Conservation (phyloP, 2,113 vertebrate species). For the Rhegmatorhina hoffmannsi region DNA sequence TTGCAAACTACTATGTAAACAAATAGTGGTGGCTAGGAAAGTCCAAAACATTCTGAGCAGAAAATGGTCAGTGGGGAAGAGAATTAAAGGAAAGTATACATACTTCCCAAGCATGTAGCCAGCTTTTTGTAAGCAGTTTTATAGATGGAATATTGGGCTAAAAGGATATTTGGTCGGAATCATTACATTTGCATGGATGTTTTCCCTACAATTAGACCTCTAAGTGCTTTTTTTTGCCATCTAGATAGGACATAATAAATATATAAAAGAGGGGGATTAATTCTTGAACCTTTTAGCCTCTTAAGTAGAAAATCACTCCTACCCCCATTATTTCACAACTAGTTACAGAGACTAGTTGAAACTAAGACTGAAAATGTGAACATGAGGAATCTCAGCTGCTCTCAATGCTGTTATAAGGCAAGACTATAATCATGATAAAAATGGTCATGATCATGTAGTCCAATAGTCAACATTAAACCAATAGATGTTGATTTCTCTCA, state of each 20-base stretch:
- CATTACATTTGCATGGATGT: rapidly evolving
- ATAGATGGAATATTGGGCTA: background rate
- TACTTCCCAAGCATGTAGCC: background rate
- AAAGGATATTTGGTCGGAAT: background rate
- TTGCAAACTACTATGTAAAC: background rate
- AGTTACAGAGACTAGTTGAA: background rate
- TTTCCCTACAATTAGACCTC: background rate
- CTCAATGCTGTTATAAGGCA: background rate
- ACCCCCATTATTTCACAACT: background rate
- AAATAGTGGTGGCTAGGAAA: background rate
- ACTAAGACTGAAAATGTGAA: background rate
- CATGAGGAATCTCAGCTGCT: conserved; percentile 1
- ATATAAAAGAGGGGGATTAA: background rate
- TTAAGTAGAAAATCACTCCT: background rate
- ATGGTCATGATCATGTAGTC: background rate
- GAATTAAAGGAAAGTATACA: background rate
- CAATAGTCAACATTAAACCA: background rate
- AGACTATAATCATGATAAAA: background rate
- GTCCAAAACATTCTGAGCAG: background rate
- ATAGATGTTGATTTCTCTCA: background rate
- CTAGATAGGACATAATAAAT: background rate
- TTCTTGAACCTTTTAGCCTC: background rate
- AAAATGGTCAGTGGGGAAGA: background rate
- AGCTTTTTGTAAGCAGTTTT: background rate
- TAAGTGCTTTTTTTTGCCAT: background rate